Conservation (phyloP, 2,113 vertebrate genomes). For the Silurus glanis region DNA sequence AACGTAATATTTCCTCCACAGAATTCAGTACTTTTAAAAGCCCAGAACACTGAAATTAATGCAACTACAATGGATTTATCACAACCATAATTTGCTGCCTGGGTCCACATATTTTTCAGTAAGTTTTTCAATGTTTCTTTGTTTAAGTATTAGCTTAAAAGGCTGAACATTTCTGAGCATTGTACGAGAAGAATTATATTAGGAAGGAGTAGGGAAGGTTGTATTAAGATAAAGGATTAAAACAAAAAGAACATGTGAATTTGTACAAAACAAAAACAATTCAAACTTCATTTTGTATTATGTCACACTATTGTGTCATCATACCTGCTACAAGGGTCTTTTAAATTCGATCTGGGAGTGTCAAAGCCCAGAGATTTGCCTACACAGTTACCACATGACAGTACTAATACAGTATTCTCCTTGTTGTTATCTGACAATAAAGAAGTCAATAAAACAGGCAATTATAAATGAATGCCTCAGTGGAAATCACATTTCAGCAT, state of each 20-base stretch:
- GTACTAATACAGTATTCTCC: neutral
- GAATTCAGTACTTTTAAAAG: neutral
- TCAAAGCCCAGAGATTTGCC: neutral
- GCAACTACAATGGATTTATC: no score
- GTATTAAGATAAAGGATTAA: neutral
- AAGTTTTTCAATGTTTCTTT: neutral
- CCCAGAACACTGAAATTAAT: neutral
- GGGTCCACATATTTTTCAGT: neutral
- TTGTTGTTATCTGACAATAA: neutral
- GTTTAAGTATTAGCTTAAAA: neutral
- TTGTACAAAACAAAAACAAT: neutral
- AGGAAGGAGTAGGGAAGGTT: neutral
- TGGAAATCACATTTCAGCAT: conserved; percentile 11
- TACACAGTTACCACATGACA: neutral
- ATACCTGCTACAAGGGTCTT: neutral
- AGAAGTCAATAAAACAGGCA: neutral
- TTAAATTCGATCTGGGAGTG: neutral
- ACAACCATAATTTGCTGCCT: neutral
- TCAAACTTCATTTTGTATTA: neutral
- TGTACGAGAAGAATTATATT: neutral
- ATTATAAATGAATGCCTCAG: neutral
- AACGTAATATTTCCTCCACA: neutral
- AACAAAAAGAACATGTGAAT: neutral
- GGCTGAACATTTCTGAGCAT: neutral
- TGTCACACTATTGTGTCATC: neutral